Evolutionary conservation across 1,140 invertebrate genomes (phyloP), one percentile per base, ranked within the genome.

Genomic region (Marisa cornuarietis): DNA sequence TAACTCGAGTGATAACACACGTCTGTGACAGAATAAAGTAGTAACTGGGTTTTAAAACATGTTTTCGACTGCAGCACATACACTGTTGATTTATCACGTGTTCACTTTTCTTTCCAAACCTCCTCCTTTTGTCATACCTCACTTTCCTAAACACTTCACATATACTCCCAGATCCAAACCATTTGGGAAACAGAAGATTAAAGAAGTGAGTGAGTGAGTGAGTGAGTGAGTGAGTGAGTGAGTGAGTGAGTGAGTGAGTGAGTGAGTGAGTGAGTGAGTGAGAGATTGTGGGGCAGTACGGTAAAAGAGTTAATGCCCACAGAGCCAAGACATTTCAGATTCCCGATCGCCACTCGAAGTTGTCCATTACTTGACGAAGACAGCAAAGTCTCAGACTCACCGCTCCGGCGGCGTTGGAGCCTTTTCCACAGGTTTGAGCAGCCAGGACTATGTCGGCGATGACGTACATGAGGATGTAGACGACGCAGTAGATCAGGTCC

Each of bases 401-500:
- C 20, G 81, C 79, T 6, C 80, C 84, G 18, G 84, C 84, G 52
- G 80, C 82, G 76, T 85, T 84, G 72, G 72, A 80, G 22, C 82
- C 84, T 63, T 84, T 83, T 2, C 65, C n/a, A 78, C 84, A 85
- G 24, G 80, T 63, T 26, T 85, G 77, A 18, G 82, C 80, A 42
- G 84, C 83, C n/a, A 84, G 63, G 14, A 84, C 82, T 54, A 73
- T 71, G 80, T 81, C 75, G 31, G 80, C 83, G 68, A 85, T 84
- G 6, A 85, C 26, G 49, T 79, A 85, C 26, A 83, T 74, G 14
- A 85, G 52, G 26, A 81, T 82, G 71, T 78, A 84, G n/a, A 84
- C 81, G 9, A 14, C 79, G 13, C 74, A 76, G 79, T 81, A 83
- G 20, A 79, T 74, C 51, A 83, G 49, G 54, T 85, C 82, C 84